Evolutionary conservation across 2,888 invertebrate genomes (phyloP).

Genomic region (Torymus auratus): DNA sequence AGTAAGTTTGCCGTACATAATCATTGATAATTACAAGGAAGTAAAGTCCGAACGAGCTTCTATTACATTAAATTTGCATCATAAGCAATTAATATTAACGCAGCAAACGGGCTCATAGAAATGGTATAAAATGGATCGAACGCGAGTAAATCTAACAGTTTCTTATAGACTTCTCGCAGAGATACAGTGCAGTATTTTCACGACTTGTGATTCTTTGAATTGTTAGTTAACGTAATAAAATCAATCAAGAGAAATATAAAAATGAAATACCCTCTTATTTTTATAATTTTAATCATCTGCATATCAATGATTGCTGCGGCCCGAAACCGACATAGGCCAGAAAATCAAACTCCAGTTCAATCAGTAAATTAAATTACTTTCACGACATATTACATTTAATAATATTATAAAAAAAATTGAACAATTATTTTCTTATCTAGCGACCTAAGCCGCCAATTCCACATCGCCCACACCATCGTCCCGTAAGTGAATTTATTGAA

Average conservation of each 20-base stretch:
- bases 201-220: too few relatives aligned
- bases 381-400: background rate
- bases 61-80: conserved; percentile 12
- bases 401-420: background rate
- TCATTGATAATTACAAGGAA: conserved; percentile 30
- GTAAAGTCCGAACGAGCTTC: conserved; percentile 15
- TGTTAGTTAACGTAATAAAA: background rate
- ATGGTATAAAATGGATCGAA: conserved; percentile 31
- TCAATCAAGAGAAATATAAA: background rate
- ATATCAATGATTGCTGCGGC: background rate
- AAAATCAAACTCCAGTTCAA: background rate
- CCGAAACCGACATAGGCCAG: conserved; percentile 25
- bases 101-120: background rate
- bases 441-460: conserved; percentile 42
- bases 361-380: background rate
- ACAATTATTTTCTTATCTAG: conserved; percentile 15
- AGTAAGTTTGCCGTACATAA: conserved; percentile 7
- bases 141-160: background rate
- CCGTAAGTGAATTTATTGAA: conserved; percentile 52
- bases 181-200: background rate
- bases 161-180: background rate
- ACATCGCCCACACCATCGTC: conserved; percentile 57
- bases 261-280: conserved; percentile 31
- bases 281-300: conserved; percentile 25
- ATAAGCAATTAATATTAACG: background rate